These are phyloP conservation scores for Microctenopoma lineatum DNA, from an alignment of 2,797 vertebrate genomes.

Conservation along the genomic window DNA sequence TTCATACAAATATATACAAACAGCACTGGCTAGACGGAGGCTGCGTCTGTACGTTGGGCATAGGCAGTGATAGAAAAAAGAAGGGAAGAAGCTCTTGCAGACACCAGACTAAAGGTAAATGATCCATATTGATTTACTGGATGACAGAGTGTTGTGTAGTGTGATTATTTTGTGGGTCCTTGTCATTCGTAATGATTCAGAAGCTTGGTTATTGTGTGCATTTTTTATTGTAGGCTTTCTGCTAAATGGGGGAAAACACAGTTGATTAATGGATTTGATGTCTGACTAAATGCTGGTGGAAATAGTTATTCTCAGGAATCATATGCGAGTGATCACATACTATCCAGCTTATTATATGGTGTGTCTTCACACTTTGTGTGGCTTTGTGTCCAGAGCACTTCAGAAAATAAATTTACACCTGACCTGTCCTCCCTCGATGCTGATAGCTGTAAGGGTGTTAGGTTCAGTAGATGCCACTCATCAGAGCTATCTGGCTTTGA, in stretches of 20 bases:
- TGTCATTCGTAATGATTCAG: conserved; percentile 26
- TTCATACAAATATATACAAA: conserved; percentile 46
- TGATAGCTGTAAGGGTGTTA: conserved; percentile 49
- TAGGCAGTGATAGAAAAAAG: conserved; percentile 41
- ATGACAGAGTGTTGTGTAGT: conserved; percentile 55
- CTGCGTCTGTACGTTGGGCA: conserved; percentile 50
- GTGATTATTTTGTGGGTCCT: conserved; percentile 34
- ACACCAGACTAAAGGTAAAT: conserved; percentile 79
- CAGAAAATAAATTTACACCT: conserved; percentile 37
- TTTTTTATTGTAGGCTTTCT: conserved; percentile 34
- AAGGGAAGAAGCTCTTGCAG: conserved; percentile 51
- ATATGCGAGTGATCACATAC: not conserved
- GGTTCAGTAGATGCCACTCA: conserved; percentile 73
- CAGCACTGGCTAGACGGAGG: conserved; percentile 45
- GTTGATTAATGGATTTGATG: conserved; percentile 25
- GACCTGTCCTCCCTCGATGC: conserved; percentile 26
- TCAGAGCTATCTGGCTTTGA: conserved; percentile 72
- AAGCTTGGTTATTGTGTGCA: conserved; percentile 16
- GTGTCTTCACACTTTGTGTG: conserved; percentile 10
- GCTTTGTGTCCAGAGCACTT: conserved; percentile 12
- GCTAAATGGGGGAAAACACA: conserved; percentile 7
- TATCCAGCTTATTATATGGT: not conserved
- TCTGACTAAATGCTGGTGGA: conserved; percentile 12
- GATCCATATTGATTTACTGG: conserved; percentile 72
- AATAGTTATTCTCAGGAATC: conserved; percentile 1